phyloP scores from a whole-genome alignment of 2,113 vertebrate species.

The Lichenostomus cassidix region DNA sequence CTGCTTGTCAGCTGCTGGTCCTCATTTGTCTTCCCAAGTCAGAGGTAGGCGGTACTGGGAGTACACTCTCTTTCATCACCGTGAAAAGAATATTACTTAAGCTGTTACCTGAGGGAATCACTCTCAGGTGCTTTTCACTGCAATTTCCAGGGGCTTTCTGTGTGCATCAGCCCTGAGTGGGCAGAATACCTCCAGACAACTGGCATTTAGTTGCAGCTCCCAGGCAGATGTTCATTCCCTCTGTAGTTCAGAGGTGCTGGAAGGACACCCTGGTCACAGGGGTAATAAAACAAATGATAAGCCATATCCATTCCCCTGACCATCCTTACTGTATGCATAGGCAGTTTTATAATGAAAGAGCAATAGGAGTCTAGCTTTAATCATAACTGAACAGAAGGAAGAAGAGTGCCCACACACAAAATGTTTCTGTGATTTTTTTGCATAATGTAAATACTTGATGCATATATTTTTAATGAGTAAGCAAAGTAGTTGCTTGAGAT shows the following conservation, averaged over 20 bases:
- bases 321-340: background rate
- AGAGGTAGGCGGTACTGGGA: background rate
- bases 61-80: background rate
- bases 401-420: background rate
- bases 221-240: background rate
- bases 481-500: background rate
- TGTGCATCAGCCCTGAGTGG: background rate
- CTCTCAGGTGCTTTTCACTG: background rate
- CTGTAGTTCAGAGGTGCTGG: background rate
- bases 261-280: background rate
- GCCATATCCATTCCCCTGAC: background rate
- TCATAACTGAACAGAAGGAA: background rate
- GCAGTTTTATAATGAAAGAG: background rate
- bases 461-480: background rate
- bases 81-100: background rate
- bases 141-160: background rate
- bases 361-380: background rate
- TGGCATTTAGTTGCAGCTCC: background rate
- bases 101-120: background rate
- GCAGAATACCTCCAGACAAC: background rate
- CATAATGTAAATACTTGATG: background rate
- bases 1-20: background rate
- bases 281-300: background rate
- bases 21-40: background rate
- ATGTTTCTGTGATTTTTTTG: background rate